phyloP scores from a whole-genome alignment of 2,797 vertebrate species.

The Rallus crepitans region DNA sequence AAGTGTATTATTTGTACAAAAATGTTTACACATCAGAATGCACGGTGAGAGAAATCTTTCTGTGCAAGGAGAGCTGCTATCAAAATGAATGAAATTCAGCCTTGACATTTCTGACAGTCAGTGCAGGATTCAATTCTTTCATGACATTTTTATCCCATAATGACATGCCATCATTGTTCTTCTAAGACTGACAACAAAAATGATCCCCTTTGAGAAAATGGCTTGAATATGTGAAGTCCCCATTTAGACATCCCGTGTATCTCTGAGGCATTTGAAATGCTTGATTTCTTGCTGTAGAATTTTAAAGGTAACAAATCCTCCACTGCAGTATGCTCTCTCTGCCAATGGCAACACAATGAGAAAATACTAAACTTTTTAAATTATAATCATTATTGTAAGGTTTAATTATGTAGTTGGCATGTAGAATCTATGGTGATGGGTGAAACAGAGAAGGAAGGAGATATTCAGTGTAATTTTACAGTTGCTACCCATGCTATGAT shows the following conservation, averaged over 20 bases:
- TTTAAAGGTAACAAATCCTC: neutral
- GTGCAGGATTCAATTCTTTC: neutral
- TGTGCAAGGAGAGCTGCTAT: neutral
- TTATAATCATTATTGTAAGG: neutral
- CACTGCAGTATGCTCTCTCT: neutral
- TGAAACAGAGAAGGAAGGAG: neutral
- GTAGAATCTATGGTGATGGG: neutral
- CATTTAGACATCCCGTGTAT: neutral
- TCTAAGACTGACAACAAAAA: slow-evolving; percentile 20
- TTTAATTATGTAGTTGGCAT: neutral
- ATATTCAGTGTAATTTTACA: neutral
- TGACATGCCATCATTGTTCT: slow-evolving; percentile 21
- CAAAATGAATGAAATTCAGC: neutral
- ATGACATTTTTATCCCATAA: neutral
- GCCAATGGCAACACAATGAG: neutral
- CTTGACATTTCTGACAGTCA: slow-evolving; percentile 15
- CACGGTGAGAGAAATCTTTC: neutral
- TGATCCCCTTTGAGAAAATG: slow-evolving; percentile 16
- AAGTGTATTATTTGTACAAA: neutral
- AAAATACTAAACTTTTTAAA: neutral
- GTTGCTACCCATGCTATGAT: neutral
- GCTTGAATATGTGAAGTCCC: neutral
- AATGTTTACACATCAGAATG: neutral
- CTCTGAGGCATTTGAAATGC: neutral
- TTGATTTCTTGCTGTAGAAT: neutral